Base-by-base conservation (phyloP, 2,113 vertebrate species). In the Mola mola region DNA sequence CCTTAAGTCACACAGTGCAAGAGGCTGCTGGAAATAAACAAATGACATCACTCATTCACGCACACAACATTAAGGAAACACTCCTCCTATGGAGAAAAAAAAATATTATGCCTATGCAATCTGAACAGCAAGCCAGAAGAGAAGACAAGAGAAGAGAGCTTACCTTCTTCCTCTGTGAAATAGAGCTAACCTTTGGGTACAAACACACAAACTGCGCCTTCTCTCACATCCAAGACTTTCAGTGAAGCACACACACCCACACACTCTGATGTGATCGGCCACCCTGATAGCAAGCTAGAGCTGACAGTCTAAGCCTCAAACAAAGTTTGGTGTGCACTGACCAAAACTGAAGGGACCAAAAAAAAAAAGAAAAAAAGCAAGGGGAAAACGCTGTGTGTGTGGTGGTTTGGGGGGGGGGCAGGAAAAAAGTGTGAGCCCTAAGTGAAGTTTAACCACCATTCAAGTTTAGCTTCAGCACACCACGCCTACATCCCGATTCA, bases 251-350 rank as follows among this genome's bases (percentile, higher is more conserved):
- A 52, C 42, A 60, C 51, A 63, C 61, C 38, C 25, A 41, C 48
- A 49, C 55, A 84, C 66, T 75, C 49, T 82, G 74, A 83, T 81
- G 70, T 74, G 77, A 81, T 87, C 80, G 78, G 76, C 87, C 85
- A 88, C 87, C 82, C 78, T 34, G 72, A 85, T 79, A 87, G 69
- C 36, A 24, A 82, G 66, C 64, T 72, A 65, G 73, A 78, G 44
- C 68, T 50, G 64, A 78, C 75, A 78, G 81, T 76, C 73, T 89
- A 88, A 89, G 82, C 86, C 85, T 85, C 78, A 87, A 87, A 89
- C 86, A 89, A 93, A 91, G 89, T 91, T 90, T 84, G 76, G 70
- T 86, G 87, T 86, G 89, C 86, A 87, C 67, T 67, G 82, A 88
- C 86, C 83, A 85, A 79, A 78, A 83, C 78, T 17, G 17, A 71